Evolutionary conservation across 2,113 vertebrate species (phyloP).

Genomic region (Pygoscelis adeliae): DNA sequence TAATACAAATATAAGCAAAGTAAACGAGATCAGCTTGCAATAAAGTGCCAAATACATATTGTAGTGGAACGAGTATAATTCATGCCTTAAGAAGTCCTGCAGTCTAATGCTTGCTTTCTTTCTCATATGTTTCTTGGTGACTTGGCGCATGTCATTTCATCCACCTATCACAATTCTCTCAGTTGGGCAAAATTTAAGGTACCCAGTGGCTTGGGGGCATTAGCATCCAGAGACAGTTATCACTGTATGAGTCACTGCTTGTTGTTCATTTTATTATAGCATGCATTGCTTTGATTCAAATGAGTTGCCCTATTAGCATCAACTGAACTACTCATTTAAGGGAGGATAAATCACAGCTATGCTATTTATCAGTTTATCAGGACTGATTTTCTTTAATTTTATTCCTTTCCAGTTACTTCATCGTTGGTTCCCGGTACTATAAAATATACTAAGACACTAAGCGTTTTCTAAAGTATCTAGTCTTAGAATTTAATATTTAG

Average conservation of each 20-base stretch:
- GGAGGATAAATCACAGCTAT: slow-evolving; percentile 28
- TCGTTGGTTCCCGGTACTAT: neutral
- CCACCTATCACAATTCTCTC: neutral
- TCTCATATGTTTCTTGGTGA: neutral
- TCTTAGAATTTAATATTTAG: neutral
- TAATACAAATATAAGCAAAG: neutral
- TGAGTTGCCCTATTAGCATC: neutral
- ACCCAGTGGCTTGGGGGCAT: neutral
- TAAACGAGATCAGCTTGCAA: neutral
- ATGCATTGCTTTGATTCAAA: neutral
- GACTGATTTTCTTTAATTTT: slow-evolving; percentile 23
- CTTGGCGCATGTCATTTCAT: neutral
- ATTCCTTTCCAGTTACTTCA: slow-evolving; percentile 22
- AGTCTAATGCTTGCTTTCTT: neutral
- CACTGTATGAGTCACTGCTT: neutral
- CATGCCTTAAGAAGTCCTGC: neutral
- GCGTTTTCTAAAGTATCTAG: neutral
- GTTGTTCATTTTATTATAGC: neutral
- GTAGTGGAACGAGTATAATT: neutral
- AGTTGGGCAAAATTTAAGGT: neutral
- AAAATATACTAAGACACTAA: neutral
- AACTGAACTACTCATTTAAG: neutral
- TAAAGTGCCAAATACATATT: neutral
- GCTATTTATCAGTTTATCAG: neutral
- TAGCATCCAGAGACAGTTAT: neutral